These are phyloP conservation scores for Lacanobia wlatinum DNA, from an alignment of 2,888 invertebrate genomes.

Conservation along the genomic window DNA sequence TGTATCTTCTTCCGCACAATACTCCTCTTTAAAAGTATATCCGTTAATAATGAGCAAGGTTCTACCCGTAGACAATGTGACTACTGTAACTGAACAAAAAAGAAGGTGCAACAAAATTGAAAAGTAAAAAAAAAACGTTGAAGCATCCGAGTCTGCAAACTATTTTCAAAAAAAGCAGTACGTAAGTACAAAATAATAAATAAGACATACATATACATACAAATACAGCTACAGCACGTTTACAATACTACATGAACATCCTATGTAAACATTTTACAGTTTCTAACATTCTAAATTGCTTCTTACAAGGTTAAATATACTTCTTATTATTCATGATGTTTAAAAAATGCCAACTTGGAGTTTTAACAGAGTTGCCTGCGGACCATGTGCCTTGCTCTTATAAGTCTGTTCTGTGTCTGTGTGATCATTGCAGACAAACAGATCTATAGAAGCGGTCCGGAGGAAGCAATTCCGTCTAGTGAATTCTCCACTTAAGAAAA, in stretches of 20 bases:
- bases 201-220: neutral
- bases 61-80: constrained; percentile 80
- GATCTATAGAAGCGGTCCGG: neutral
- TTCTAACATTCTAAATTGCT: neutral
- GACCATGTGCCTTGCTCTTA: no score
- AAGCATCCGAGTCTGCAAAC: constrained; percentile 10
- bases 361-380: neutral
- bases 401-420: no score
- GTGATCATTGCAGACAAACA: neutral
- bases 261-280: constrained; percentile 4
- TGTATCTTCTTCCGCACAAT: constrained; percentile 69
- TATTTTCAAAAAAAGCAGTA: constrained; percentile 4
- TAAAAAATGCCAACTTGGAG: neutral
- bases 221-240: constrained; percentile 4
- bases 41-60: constrained; percentile 83
- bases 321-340: neutral
- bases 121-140: constrained; percentile 26
- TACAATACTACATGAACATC: neutral
- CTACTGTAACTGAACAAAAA: constrained; percentile 80
- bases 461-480: neutral
- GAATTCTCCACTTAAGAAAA: neutral
- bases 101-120: constrained; percentile 48
- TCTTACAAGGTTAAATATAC: neutral
- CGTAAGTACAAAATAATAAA: neutral
- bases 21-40: constrained; percentile 80